A percentile compares a stretch with the other conserved stretches of the same genome.
phyloP scores from a whole-genome alignment of 2,113 vertebrate genomes.

The Cephalopterus ornatus region DNA sequence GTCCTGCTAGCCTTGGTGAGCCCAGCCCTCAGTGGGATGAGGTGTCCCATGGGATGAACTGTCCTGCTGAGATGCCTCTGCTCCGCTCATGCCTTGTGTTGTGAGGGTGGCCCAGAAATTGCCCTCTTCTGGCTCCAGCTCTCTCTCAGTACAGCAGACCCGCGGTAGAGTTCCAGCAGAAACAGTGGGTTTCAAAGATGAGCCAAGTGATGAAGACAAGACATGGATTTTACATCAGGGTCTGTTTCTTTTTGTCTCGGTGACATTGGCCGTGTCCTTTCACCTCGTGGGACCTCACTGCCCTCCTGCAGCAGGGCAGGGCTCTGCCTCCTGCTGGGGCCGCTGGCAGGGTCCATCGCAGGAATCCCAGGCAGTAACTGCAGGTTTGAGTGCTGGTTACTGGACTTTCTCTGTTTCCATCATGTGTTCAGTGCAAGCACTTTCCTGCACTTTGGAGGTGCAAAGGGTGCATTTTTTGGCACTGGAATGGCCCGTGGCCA shows the following conservation, averaged over 20 bases:
- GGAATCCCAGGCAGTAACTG: not conserved
- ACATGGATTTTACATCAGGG: accelerated
- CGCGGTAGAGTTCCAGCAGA: not conserved
- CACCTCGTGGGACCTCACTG: accelerated
- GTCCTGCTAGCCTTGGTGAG: not conserved
- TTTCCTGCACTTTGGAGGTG: not conserved
- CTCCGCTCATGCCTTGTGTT: not conserved
- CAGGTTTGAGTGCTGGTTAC: not conserved
- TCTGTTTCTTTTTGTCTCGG: accelerated
- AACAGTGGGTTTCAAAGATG: not conserved
- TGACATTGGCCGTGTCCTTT: not conserved
- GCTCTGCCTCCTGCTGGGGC: not conserved
- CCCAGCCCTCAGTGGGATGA: not conserved
- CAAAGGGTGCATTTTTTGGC: too few species aligned
- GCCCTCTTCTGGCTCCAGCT: not conserved
- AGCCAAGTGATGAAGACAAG: not conserved
- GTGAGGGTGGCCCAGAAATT: not conserved
- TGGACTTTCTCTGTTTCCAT: not conserved
- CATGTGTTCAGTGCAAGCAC: accelerated
- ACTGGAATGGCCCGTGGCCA: accelerated
- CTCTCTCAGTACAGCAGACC: too few species aligned
- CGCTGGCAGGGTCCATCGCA: not conserved
- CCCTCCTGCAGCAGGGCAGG: not conserved
- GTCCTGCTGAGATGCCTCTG: not conserved
- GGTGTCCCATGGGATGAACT: not conserved